Conservation (phyloP, 2,797 vertebrate genomes). For the Propithecus perrieri region DNA sequence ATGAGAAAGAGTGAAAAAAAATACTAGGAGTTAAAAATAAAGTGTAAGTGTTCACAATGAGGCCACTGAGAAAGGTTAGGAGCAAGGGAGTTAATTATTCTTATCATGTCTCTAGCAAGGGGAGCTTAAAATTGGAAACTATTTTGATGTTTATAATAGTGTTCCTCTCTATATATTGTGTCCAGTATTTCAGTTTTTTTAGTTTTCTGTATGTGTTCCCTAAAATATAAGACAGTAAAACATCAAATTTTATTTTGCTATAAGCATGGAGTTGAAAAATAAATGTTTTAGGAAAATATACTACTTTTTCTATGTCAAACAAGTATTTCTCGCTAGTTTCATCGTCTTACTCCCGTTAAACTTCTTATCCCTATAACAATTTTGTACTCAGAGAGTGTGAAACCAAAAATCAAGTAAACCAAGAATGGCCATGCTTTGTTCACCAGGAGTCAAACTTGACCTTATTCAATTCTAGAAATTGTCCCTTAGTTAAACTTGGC, state of each 20-base stretch:
- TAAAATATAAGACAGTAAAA: background rate
- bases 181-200: background rate
- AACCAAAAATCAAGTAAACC: background rate
- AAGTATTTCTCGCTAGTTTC: background rate
- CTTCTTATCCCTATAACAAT: background rate
- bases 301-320: background rate
- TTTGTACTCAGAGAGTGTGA: background rate
- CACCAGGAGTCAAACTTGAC: background rate
- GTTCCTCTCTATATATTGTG: background rate
- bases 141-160: background rate
- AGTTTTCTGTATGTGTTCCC: background rate
- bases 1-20: background rate
- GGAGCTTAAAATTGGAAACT: background rate
- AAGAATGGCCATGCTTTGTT: background rate
- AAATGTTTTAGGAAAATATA: background rate
- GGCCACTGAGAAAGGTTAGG: background rate
- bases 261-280: background rate
- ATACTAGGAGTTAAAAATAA: background rate
- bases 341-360: background rate
- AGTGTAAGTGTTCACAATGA: background rate
- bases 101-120: background rate
- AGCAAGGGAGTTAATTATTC: background rate
- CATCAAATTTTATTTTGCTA: background rate
- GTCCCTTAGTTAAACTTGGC: background rate
- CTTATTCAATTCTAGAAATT: background rate